A percentile compares a stretch with the other conserved stretches of the same genome.
phyloP scores from a whole-genome alignment of 2,113 vertebrate species.

The Antechinus flavipes region DNA sequence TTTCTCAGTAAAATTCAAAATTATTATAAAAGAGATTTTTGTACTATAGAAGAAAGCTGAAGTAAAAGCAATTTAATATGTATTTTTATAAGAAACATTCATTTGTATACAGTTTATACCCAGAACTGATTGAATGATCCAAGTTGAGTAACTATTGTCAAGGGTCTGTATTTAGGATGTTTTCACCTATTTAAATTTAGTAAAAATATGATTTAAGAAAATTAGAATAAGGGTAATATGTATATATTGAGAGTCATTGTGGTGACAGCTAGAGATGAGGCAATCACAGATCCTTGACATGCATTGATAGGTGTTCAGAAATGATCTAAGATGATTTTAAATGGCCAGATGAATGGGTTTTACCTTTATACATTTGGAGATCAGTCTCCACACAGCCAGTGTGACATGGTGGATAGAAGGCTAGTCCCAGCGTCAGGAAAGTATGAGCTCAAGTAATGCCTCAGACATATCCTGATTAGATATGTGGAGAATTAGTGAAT shows the following conservation, averaged over 20 bases:
- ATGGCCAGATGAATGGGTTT: not conserved
- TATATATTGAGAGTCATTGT: not conserved
- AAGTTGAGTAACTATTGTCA: slow-evolving; percentile 51
- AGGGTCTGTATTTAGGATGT: slow-evolving; percentile 24
- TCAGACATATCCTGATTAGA: not conserved
- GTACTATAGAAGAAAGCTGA: slow-evolving; percentile 55
- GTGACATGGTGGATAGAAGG: not conserved
- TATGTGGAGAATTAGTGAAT: not conserved
- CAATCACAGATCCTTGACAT: not conserved
- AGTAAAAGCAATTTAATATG: slow-evolving; percentile 64
- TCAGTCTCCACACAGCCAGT: not conserved
- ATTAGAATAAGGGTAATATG: not conserved
- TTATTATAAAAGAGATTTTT: slow-evolving; percentile 64
- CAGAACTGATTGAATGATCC: slow-evolving; percentile 55
- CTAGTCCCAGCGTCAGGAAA: not conserved
- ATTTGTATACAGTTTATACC: slow-evolving; percentile 61
- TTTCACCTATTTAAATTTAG: slow-evolving; percentile 53
- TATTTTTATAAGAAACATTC: slow-evolving; percentile 64
- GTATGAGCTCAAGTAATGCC: no score
- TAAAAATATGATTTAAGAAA: not conserved
- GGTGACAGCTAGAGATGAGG: not conserved
- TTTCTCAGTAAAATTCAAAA: slow-evolving; percentile 77
- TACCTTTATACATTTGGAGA: not conserved
- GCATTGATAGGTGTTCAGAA: not conserved
- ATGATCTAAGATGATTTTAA: slow-evolving; percentile 9